These are phyloP conservation scores for Saccostrea echinata DNA, from an alignment of 1,140 invertebrate species.

Conservation along the genomic window DNA sequence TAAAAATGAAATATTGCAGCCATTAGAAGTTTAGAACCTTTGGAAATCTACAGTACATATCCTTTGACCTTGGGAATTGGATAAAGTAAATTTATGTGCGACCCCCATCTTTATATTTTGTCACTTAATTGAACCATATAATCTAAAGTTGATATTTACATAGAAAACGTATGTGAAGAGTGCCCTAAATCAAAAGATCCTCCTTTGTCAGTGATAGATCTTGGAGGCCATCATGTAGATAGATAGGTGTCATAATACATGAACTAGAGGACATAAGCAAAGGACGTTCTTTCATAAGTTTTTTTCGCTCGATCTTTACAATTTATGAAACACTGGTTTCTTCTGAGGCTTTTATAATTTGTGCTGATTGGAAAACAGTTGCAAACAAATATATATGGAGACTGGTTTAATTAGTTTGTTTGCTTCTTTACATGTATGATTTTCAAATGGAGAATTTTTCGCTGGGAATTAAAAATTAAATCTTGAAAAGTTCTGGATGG, in stretches of 20 bases:
- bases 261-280: background rate
- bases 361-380: background rate
- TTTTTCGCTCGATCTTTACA: background rate
- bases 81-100: background rate
- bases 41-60: background rate
- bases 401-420: no score
- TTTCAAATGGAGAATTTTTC: no score
- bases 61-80: conserved; percentile 10
- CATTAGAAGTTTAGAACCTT: background rate
- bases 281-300: background rate
- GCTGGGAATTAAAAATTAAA: no score
- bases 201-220: background rate
- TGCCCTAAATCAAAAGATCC: conserved; percentile 22
- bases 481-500: background rate
- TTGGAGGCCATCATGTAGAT: conserved; percentile 17
- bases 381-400: no score
- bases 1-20: conserved; percentile 27
- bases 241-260: conserved; percentile 28
- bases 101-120: conserved; percentile 10
- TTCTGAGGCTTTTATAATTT: background rate
- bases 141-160: conserved; percentile 30
- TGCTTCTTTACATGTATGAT: no score
- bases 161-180: conserved; percentile 25
- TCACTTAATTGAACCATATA: conserved; percentile 33
- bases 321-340: background rate